Percentiles rank a stretch among this genome's conserved stretches.
Conservation (phyloP, 2,113 vertebrate genomes). For the Lathamus discolor region DNA sequence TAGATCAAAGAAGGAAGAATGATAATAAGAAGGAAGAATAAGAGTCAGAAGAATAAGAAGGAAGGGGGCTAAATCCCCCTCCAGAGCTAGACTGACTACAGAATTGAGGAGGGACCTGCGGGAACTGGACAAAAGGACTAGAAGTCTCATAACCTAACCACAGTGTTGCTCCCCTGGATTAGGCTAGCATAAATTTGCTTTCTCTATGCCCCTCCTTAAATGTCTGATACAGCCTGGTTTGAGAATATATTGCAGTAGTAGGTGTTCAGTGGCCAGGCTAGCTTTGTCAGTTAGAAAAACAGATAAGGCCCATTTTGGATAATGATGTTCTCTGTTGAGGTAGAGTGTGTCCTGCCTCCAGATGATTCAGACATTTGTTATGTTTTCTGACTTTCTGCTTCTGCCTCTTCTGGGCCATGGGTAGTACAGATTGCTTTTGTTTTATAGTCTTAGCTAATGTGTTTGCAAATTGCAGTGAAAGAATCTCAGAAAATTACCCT, state of each 20-base stretch:
- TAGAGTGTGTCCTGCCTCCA: neutral
- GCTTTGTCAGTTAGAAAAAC: slow-evolving; percentile 5
- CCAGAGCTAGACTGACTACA: neutral
- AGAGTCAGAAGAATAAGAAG: neutral
- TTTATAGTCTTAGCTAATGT: slow-evolving; percentile 72
- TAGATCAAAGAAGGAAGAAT: neutral
- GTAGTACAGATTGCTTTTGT: slow-evolving; percentile 66
- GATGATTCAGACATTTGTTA: slow-evolving; percentile 55
- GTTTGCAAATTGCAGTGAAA: slow-evolving; percentile 68
- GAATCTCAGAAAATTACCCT: slow-evolving; percentile 67
- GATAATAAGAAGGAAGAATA: neutral
- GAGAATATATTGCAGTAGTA: neutral
- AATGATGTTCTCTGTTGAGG: slow-evolving; percentile 8
- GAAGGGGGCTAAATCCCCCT: neutral
- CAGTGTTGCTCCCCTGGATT: neutral
- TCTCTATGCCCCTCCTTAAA: neutral
- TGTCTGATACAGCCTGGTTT: neutral
- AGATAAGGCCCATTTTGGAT: slow-evolving; percentile 6
- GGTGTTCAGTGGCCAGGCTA: neutral
- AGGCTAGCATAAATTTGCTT: neutral
- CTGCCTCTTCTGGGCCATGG: slow-evolving; percentile 22
- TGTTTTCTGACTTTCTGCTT: slow-evolving; percentile 51
- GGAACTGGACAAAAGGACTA: neutral
- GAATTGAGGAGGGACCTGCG: neutral
- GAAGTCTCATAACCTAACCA: neutral